phyloP scores from a whole-genome alignment of 2,797 vertebrate genomes.

The Petrocephalus schoutedeni region DNA sequence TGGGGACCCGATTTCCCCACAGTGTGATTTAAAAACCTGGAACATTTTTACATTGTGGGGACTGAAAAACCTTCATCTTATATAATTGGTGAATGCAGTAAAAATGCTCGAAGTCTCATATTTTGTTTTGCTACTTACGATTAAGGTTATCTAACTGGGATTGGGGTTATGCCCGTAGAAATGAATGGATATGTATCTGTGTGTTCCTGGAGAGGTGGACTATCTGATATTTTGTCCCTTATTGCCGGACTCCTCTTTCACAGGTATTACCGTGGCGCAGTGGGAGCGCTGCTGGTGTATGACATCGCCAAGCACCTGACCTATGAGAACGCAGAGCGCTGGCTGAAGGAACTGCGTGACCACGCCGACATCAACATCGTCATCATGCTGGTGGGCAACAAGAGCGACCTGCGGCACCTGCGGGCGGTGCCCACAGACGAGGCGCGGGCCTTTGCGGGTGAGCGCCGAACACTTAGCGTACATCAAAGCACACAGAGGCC shows the following conservation, averaged over 20 bases:
- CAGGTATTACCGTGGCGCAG: conserved; percentile 54
- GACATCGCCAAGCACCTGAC: conserved; percentile 61
- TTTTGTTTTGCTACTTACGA: background rate
- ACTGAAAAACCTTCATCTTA: background rate
- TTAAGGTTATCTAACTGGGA: background rate
- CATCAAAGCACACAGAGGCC: background rate
- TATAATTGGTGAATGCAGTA: background rate
- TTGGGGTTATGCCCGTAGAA: background rate
- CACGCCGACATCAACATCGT: conserved; percentile 53
- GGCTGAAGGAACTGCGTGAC: conserved; percentile 58
- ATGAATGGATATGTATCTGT: background rate
- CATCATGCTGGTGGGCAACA: conserved; percentile 63
- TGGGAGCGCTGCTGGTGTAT: conserved; percentile 53
- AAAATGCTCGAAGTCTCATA: background rate
- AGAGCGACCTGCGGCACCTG: conserved; percentile 56
- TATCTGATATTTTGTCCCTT: background rate
- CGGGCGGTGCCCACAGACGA: conserved; percentile 50
- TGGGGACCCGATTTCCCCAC: background rate
- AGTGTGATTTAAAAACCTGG: background rate
- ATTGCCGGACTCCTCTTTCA: background rate
- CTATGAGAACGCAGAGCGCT: conserved; percentile 52
- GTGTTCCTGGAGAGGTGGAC: background rate
- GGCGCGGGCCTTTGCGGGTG: conserved; percentile 61
- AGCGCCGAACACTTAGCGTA: background rate
- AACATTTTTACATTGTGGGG: background rate